These are phyloP conservation scores for Cirrhinus molitorella DNA, from an alignment of 2,797 vertebrate genomes.

Conservation along the genomic window DNA sequence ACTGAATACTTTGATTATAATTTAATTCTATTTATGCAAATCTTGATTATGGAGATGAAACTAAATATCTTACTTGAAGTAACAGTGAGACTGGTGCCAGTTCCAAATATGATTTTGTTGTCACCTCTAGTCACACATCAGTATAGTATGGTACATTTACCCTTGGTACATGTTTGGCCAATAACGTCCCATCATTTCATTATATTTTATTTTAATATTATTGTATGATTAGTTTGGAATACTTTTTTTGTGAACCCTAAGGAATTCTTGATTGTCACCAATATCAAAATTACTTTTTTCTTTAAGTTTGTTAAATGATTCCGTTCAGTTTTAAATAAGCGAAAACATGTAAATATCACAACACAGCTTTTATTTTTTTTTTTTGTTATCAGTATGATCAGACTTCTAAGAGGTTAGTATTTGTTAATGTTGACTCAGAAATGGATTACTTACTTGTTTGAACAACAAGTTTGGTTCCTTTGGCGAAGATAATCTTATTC, in stretches of 20 bases:
- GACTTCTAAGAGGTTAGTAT: not conserved
- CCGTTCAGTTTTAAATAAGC: not conserved
- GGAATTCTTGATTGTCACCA: not conserved
- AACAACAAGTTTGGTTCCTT: slow-evolving; percentile 24
- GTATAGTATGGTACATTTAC: not conserved
- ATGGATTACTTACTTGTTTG: slow-evolving; percentile 18
- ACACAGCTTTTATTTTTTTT: no score
- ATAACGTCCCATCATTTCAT: not conserved
- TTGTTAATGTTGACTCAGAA: not conserved
- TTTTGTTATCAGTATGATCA: not conserved
- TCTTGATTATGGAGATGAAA: not conserved
- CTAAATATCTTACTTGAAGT: slow-evolving; percentile 22
- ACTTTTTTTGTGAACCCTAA: not conserved
- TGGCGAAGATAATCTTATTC: slow-evolving; percentile 14
- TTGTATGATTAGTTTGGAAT: not conserved
- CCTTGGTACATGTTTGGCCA: not conserved
- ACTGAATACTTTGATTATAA: not conserved
- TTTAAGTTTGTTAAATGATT: not conserved
- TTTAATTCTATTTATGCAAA: not conserved
- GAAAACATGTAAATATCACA: no score
- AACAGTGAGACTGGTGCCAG: slow-evolving; percentile 70
- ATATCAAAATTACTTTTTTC: not conserved
- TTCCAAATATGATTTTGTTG: slow-evolving; percentile 56
- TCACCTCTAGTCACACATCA: slow-evolving; percentile 37
- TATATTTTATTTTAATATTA: not conserved